phyloP scores from a whole-genome alignment of 2,888 invertebrate species.

The Disparrhopalites patrizii region DNA sequence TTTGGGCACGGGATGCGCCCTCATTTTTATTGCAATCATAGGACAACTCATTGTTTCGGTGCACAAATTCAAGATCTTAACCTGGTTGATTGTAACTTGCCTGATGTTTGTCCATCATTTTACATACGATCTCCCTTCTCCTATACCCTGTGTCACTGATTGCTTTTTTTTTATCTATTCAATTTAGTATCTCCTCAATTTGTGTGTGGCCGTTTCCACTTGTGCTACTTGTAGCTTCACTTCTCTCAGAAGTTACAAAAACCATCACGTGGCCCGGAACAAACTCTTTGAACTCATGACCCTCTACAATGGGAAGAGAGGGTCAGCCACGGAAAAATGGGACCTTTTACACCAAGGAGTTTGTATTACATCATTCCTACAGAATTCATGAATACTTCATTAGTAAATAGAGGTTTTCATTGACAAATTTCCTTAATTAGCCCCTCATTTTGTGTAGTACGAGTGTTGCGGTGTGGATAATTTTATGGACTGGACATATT shows the following conservation, averaged over 20 bases:
- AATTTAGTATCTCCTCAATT: slow-evolving; percentile 8
- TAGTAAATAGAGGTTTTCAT: not conserved
- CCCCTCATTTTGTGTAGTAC: not conserved
- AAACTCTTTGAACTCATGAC: slow-evolving; percentile 12
- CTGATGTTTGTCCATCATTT: not conserved
- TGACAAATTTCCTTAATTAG: not conserved
- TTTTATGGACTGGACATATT: slow-evolving; percentile 17
- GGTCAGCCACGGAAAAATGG: slow-evolving; percentile 10
- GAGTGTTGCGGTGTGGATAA: slow-evolving; percentile 14
- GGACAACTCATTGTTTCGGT: not conserved
- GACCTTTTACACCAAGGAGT: slow-evolving; percentile 14
- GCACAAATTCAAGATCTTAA: not conserved
- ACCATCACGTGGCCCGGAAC: not conserved
- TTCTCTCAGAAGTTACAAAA: slow-evolving; percentile 12
- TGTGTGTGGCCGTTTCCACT: slow-evolving; percentile 5
- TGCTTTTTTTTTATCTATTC: not conserved
- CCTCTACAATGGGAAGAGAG: slow-evolving; percentile 11
- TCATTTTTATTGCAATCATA: slow-evolving; percentile 7
- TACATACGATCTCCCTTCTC: not conserved
- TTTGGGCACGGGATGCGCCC: slow-evolving; percentile 3
- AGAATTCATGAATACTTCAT: not conserved
- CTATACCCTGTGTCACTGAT: not conserved
- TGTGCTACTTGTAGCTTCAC: not conserved
- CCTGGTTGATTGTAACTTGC: not conserved
- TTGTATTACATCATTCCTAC: not conserved